Percentiles rank a stretch among this genome's conserved stretches.
Conservation (phyloP, 2,888 invertebrate genomes). For the Scaptomyza caliginosa region DNA sequence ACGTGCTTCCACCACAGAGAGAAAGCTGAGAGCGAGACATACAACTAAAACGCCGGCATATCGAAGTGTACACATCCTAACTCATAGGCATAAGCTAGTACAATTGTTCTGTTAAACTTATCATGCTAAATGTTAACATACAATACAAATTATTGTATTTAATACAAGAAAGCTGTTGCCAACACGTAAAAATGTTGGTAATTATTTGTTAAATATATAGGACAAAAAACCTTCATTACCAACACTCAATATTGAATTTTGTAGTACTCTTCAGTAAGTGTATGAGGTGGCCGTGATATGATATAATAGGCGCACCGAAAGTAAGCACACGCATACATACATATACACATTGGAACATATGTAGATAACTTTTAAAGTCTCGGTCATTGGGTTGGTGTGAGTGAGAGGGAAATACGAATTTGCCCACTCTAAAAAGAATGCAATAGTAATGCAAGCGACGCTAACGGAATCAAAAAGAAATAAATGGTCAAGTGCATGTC, state of each 20-base stretch:
- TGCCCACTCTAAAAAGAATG: conserved; percentile 15
- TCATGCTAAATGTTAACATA: no score
- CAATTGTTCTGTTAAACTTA: not conserved
- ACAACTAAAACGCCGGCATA: not conserved
- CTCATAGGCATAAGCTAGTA: not conserved
- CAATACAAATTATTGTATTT: not conserved
- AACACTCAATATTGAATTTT: not conserved
- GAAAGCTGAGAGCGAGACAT: conserved; percentile 1
- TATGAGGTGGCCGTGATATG: conserved; percentile 5
- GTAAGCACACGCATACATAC: not conserved
- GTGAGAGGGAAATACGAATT: not conserved
- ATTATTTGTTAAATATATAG: no score
- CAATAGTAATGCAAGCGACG: conserved; percentile 26
- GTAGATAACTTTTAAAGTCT: conserved; percentile 20
- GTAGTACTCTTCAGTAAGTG: not conserved
- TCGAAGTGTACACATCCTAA: conserved; percentile 5
- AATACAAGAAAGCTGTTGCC: no score
- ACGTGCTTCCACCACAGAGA: conserved; percentile 13
- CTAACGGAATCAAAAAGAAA: conserved; percentile 2
- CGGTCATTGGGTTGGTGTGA: conserved; percentile 22
- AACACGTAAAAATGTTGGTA: no score
- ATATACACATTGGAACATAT: no score
- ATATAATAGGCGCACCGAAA: conserved; percentile 18
- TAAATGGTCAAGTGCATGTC: conserved; percentile 46
- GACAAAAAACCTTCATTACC: not conserved